Base-by-base conservation (phyloP, 2,888 invertebrate species). In the Vanessa cardui region DNA sequence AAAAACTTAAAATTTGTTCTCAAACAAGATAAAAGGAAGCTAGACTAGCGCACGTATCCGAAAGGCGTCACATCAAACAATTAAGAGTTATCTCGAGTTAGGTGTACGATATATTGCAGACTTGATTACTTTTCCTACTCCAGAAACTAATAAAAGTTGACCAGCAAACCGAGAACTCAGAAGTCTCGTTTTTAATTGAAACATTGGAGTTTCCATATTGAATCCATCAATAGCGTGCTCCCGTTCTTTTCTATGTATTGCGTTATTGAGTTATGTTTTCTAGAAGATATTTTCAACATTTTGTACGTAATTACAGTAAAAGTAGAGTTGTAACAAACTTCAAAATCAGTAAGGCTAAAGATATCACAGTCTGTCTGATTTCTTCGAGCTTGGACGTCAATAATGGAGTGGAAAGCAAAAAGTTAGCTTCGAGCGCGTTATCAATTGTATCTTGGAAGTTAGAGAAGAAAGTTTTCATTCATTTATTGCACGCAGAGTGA, bases 91-190 rank as follows among this genome's bases (percentile, higher is more conserved):
- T 83, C 83, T 80, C 70, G 77, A 85, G 83, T 81, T 84, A 80
- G 83, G 78, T 78, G 78, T 73, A 78, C 83, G 85, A 89, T 88
- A 85, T 85, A 89, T 88, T 79, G 85, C 76, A 78, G 78, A 81
- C 85, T 89, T 87, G 86, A 89, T 89, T 88, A 89, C 87, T 89
- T 89, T 88, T 86, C 83, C 86, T 83, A 82, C 85, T 87, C 78
- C 72, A 77, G 72, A 78, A 88, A 88, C 84, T 88, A 89, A 90
- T 91, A 89, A 87, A 90, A 90, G 82, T 89, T 89, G 86, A 85
- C 86, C 87, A 88, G 84, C 82, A 81, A 79, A 83, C 84, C 81
- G 83, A 79, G 77, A 83, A 83, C 83, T 83, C 74, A 76, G 79
- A 70, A 76, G 80, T 77, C 75, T 72, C 82, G 79, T 83, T 87